Evolutionary conservation across 2,113 vertebrate genomes (phyloP), one percentile per base, ranked within the genome.

Genomic region (Thomomys bottae): DNA sequence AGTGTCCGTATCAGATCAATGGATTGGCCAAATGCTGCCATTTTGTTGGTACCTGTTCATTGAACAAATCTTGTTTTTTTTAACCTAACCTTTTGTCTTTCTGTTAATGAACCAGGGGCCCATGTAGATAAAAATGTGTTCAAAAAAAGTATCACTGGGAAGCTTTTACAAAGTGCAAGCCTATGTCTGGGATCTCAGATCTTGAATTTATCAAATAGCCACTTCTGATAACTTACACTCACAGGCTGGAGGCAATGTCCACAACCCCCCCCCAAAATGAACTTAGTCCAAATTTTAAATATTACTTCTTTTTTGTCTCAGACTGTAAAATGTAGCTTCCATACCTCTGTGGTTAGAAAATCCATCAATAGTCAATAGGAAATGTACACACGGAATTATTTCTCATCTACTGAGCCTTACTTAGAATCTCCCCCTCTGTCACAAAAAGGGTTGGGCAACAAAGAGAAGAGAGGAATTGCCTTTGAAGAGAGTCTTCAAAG

Each of bases 51-150:
- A 70, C 34, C 26, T 11, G 11, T 21, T 64, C 9, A 23, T 1
- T 82, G 54, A 73, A 77, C 23, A 26, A 66, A 32, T 71, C 64
- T 36, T 75, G 34, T 54, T 49, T 49, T 49, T 49, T 49, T 49
- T 15, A 3, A 54, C 70, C 85, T 87, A 78, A 94, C 26, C 5
- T 66, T 76, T 8, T 0, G 21, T 68, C 24, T 72, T 68, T 92
- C 78, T 85, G 21, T 71, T 89, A 71, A 89, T 42, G n/a, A 91
- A 91, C 32, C 2, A n/a, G 23, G n/a, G 49, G 93, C n/a, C n/a
- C 8, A 0, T 12, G 24, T 26, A 77, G 66, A 68, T 54, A 54
- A 54, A 76, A 49, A 34, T n/a, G 23, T 49, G 28, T 83, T 85
- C 81, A 87, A 89, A 36, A 12, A 70, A 89, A 80, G 20, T 67